Conservation (phyloP, 2,888 invertebrate species). For the Luffia ferchaultella region DNA sequence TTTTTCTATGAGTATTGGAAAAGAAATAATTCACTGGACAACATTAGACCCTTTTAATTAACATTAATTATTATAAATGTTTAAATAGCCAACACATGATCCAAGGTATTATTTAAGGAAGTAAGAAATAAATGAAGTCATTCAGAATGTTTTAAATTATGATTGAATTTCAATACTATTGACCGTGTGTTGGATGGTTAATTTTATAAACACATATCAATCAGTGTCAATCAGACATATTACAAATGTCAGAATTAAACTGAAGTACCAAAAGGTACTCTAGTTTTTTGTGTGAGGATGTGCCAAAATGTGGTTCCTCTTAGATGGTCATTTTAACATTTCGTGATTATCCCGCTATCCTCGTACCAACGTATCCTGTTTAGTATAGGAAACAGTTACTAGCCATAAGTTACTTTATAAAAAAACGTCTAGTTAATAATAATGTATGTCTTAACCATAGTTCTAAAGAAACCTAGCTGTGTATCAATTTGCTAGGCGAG, state of each 20-base stretch:
- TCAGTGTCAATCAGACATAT: background rate
- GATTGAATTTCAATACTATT: conserved; percentile 2
- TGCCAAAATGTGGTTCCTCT: conserved; percentile 4
- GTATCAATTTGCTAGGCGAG: conserved; percentile 41
- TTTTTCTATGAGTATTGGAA: too few species aligned
- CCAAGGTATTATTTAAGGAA: conserved; percentile 1
- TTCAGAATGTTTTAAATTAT: background rate
- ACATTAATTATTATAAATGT: conserved; percentile 3
- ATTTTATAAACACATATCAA: background rate
- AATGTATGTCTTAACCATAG: conserved; percentile 58
- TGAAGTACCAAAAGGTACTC: too few species aligned
- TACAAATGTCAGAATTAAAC: background rate
- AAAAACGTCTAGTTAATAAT: conserved; percentile 46
- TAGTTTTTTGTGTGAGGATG: background rate
- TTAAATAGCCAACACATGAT: background rate
- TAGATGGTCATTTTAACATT: conserved; percentile 13
- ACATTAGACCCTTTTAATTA: too few species aligned
- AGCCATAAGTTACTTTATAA: conserved; percentile 58
- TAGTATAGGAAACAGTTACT: conserved; percentile 49
- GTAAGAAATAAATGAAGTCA: background rate
- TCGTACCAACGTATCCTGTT: conserved; percentile 42
- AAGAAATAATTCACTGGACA: too few species aligned
- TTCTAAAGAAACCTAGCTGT: conserved; percentile 39
- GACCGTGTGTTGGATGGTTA: too few species aligned
- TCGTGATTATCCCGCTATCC: conserved; percentile 20